Base-by-base conservation (phyloP, 2,113 vertebrate genomes). In the Pteruthius melanotis region DNA sequence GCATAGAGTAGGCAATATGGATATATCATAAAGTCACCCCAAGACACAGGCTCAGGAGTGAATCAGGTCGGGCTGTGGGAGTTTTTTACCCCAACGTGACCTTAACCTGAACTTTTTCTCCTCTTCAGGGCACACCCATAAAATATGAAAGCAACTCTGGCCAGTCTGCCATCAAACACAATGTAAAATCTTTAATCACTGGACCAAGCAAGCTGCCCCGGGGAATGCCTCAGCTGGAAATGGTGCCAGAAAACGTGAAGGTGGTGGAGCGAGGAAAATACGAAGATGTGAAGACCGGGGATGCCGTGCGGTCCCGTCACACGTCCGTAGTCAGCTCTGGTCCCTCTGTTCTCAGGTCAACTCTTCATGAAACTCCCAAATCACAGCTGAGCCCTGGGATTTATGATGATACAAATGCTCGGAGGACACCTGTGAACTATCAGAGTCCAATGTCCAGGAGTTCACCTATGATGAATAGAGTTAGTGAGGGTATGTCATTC, bases 121-220 rank as follows among this genome's bases (percentile, higher is more conserved):
- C 54, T 84, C 74, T 80, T 28, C 94, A 99, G 99, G 99, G 99
- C 40, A 99, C 99, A 85, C 98, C 99, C 88, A 98, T 99, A 97
- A 99, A 99, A 93, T 99, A 98, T 80, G 99, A 99, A 95, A 98
- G 96, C 96, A 98, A 93, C 54, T 97, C 98, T 87, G 97, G 98
- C 89, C 99, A 99, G 94, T 98, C 99, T 28, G 97, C 99, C 83
- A 99, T 99, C 97, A 99, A 99, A 97, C 99, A 99, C 97, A 99
- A 99, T 56, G 99, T 99, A 91, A 99, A 99, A 98, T 99, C 99
- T 66, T 97, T 99, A 69, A 99, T 99, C 97, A 99, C 99, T 70
- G 99, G 98, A 95, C 98, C 99, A 45, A 98, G 97, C 93, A 99
- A 99, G 94, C 97, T 99, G 49, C 91, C 98, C 49, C 99, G 99